These are phyloP conservation scores for western clawed frog (Xenopus tropicalis) DNA, from an alignment of 2,113 vertebrate species.

Conservation along the genomic window UCB_Xtro_10.0 CM004445.2:55228501-55229000, in stretches of 20 bases:
- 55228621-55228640: too few species aligned
- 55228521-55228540: too few species aligned
- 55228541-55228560: too few species aligned
- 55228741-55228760: constrained; percentile 27
- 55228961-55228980: neutral
- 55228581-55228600: too few species aligned
- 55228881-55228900: constrained; percentile 25
- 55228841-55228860: constrained; percentile 47
- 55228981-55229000: too few species aligned
- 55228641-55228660: too few species aligned
- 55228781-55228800: constrained; percentile 39
- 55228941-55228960: constrained; percentile 39
- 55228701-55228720: neutral
- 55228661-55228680: too few species aligned
- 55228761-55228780: constrained; percentile 40
- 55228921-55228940: constrained; percentile 22
- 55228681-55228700: too few species aligned
- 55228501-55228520: too few species aligned
- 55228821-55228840: constrained; percentile 36
- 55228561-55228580: too few species aligned
- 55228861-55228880: constrained; percentile 48
- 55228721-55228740: neutral
- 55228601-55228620: too few species aligned
- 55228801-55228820: constrained; percentile 46
- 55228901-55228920: constrained; percentile 32